These are phyloP conservation scores for Aphrophora alni DNA, from an alignment of 2,888 invertebrate species.

Conservation along the genomic window DNA sequence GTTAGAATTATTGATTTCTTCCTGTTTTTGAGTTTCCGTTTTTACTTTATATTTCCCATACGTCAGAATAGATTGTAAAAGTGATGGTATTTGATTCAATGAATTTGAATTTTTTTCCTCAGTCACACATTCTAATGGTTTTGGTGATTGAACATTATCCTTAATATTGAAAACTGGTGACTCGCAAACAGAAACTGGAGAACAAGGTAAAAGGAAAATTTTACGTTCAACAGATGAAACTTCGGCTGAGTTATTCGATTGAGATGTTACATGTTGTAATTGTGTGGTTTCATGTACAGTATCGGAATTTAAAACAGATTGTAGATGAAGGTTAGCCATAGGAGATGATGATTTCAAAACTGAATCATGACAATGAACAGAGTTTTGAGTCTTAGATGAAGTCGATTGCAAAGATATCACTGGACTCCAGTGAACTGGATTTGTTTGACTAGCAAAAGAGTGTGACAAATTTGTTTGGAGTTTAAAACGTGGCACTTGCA, in stretches of 20 bases:
- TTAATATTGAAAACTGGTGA: constrained; percentile 19
- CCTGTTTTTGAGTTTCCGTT: neutral
- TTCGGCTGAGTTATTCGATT: too few species aligned
- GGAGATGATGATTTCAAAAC: neutral
- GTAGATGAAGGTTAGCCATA: neutral
- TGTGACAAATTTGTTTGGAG: neutral
- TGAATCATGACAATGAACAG: neutral
- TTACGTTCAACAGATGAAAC: neutral
- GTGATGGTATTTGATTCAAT: neutral
- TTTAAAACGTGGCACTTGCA: constrained; percentile 8
- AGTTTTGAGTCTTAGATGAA: neutral
- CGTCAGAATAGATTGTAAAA: constrained; percentile 18
- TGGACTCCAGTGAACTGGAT: constrained; percentile 2
- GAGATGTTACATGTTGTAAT: neutral
- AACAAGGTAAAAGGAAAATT: constrained; percentile 24
- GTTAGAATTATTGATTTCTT: neutral
- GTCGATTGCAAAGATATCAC: neutral
- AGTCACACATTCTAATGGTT: neutral
- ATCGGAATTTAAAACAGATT: neutral
- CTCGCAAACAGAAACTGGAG: constrained; percentile 20
- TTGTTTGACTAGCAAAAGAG: too few species aligned
- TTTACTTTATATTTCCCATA: constrained; percentile 14
- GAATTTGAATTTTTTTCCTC: constrained; percentile 11
- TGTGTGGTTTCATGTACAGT: neutral
- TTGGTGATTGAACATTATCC: constrained; percentile 3